phyloP scores from a whole-genome alignment of 1,140 invertebrate genomes.

The Drosophila murphyi region DNA sequence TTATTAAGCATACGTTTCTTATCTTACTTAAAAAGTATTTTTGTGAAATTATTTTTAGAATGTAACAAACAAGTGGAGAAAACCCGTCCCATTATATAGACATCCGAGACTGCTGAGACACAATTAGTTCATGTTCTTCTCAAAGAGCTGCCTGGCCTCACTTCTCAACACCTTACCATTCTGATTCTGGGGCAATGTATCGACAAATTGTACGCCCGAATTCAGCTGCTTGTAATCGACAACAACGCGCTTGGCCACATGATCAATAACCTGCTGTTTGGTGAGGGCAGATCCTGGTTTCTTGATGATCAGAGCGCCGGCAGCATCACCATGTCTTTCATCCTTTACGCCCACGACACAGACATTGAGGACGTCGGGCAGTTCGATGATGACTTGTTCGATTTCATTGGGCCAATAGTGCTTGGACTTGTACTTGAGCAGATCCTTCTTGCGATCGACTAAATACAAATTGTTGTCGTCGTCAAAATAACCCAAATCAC shows the following conservation, averaged over 20 bases:
- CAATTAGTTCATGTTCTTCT: conserved; percentile 32
- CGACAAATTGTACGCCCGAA: conserved; percentile 84
- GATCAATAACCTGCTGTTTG: conserved; percentile 56
- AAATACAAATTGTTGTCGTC: conserved; percentile 85
- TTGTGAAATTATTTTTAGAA: too few species aligned
- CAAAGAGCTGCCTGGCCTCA: conserved; percentile 49
- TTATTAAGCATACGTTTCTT: conserved; percentile 2
- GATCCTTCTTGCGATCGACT: conserved; percentile 88
- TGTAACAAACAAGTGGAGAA: neutral
- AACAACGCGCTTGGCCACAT: conserved; percentile 59
- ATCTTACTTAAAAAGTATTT: too few species aligned
- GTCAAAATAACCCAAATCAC: conserved; percentile 88
- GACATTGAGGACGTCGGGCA: conserved; percentile 61
- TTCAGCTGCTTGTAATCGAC: conserved; percentile 78
- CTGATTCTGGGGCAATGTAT: conserved; percentile 85
- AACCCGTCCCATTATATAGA: neutral
- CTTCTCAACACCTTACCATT: conserved; percentile 85
- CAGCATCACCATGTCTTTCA: conserved; percentile 52
- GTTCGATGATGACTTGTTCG: conserved; percentile 63
- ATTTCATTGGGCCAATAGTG: conserved; percentile 77
- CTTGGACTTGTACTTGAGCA: conserved; percentile 84
- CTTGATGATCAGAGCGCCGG: conserved; percentile 65
- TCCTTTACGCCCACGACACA: conserved; percentile 69
- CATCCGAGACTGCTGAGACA: neutral
- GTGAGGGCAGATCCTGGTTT: conserved; percentile 41